Evolutionary conservation across 2,888 invertebrate genomes (phyloP), one percentile per base, ranked within the genome.

Genomic region (Lasioglossum pauxillum): DNA sequence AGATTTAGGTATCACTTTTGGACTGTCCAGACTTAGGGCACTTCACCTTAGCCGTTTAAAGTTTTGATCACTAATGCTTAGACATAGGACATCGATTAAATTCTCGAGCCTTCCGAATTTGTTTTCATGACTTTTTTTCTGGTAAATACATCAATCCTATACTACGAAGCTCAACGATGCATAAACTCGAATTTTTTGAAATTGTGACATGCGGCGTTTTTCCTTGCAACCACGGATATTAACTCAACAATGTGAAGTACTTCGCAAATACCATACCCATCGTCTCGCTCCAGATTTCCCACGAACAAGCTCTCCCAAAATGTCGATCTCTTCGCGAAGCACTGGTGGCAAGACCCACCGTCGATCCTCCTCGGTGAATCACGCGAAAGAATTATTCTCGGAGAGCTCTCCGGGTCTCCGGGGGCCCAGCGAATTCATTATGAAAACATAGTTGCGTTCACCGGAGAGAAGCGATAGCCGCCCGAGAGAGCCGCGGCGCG

Each of bases 381-480:
- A 53, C 38, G 16, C n/a, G 49, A 69, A 69, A 27, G 69, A 57
- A 78, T 69, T 16, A 27, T 19, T 77, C 35, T 16, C 38, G 31
- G 5, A 19, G 64, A 49, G 38, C n/a, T 38, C 12, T 49, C 12
- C n/a, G 31, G n/a, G 31, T 41, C 38, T 7, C 35, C 14, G 44
- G 16, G n/a, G 31, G 53, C 44, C 23, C 19, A 16, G 75, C 23
- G 60, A 60, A 80, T 80, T 80, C 80, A 60, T 72, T 75, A 83
- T 80, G 57, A 16, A 69, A 74, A 71, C 80, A 53, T 41, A 67
- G 27, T 57, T 67, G 67, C 19, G 23, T 44, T 57, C 23, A 46
- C 46, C 41, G 73, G 53, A 53, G 16, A n/a, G 73, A 46, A 35
- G 35, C 41, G 74, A 49, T 80, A 75, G 67, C 74, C 23, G 8